Conservation (phyloP, 2,113 vertebrate genomes). For the Acanthisitta chloris region DNA sequence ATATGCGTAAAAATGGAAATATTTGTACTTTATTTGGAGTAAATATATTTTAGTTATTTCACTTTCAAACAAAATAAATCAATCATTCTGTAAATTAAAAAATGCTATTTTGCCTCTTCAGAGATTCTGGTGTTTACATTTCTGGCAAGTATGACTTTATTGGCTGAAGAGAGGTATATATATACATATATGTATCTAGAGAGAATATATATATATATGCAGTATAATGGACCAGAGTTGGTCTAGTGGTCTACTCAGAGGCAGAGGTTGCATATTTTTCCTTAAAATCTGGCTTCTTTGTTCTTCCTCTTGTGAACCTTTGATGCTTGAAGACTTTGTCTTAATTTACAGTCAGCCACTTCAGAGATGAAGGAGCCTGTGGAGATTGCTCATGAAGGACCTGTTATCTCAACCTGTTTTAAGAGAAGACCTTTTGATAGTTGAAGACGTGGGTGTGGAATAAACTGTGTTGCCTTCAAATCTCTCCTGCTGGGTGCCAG, state of each 20-base stretch:
- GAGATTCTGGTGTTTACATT: not conserved
- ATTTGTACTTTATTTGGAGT: not conserved
- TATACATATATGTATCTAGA: too few species aligned
- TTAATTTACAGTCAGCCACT: not conserved
- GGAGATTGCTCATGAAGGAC: not conserved
- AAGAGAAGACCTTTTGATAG: not conserved
- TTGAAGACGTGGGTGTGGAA: not conserved
- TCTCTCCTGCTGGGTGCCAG: rapidly evolving
- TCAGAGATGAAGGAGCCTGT: not conserved
- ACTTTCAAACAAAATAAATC: not conserved
- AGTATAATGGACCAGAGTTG: not conserved
- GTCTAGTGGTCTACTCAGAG: not conserved
- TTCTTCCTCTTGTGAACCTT: not conserved
- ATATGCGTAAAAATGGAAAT: not conserved
- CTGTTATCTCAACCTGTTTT: not conserved
- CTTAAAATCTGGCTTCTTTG: not conserved
- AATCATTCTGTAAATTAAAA: not conserved
- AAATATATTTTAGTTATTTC: not conserved
- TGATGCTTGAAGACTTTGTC: not conserved
- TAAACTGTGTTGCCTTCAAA: not conserved
- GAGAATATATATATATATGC: too few species aligned
- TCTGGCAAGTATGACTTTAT: not conserved
- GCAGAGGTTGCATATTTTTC: not conserved
- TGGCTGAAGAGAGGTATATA: not conserved
- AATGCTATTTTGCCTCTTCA: not conserved